Percentiles rank a stretch among this genome's conserved stretches.
Conservation (phyloP, 2,797 vertebrate species). For the Micromesistius poutassou region DNA sequence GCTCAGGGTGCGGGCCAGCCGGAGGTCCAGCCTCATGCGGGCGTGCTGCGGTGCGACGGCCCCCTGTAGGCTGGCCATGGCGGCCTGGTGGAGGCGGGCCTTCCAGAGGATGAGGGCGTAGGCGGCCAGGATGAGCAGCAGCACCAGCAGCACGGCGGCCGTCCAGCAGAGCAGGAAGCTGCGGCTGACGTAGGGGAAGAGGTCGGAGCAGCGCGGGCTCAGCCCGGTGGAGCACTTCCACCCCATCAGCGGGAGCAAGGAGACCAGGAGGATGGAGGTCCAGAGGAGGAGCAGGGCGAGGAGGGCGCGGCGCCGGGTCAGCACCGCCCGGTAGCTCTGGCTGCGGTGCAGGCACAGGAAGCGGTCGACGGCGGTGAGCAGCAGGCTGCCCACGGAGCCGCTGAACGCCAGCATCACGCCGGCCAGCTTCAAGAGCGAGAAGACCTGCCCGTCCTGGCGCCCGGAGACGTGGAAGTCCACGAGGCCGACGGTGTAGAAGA, state of each 20-base stretch:
- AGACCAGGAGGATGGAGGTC: slow-evolving; percentile 70
- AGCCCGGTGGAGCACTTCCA: slow-evolving; percentile 81
- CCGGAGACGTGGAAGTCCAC: slow-evolving; percentile 84
- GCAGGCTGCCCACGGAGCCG: slow-evolving; percentile 85
- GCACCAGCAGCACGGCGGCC: slow-evolving; percentile 69
- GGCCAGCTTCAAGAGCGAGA: slow-evolving; percentile 87
- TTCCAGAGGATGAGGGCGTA: slow-evolving; percentile 84
- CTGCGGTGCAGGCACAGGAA: slow-evolving; percentile 86
- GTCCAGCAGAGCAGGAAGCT: slow-evolving; percentile 82
- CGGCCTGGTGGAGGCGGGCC: slow-evolving; percentile 79
- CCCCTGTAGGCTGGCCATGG: slow-evolving; percentile 69
- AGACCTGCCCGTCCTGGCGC: slow-evolving; percentile 35
- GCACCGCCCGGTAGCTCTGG: slow-evolving; percentile 77
- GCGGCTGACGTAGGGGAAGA: slow-evolving; percentile 83
- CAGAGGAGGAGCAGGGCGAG: slow-evolving; percentile 77
- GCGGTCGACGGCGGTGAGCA: slow-evolving; percentile 88
- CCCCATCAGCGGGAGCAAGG: slow-evolving; percentile 86
- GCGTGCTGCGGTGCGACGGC: slow-evolving; percentile 42
- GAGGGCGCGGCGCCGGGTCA: slow-evolving; percentile 79
- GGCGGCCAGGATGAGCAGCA: slow-evolving; percentile 78
- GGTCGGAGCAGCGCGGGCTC: slow-evolving; percentile 71
- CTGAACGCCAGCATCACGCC: slow-evolving; percentile 88
- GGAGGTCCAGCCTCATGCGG: slow-evolving; percentile 86
- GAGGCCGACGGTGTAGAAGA: slow-evolving; percentile 84
- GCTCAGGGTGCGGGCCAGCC: slow-evolving; percentile 83